These are phyloP conservation scores for Lymantria monacha DNA, from an alignment of 2,888 invertebrate species.

Conservation along the genomic window DNA sequence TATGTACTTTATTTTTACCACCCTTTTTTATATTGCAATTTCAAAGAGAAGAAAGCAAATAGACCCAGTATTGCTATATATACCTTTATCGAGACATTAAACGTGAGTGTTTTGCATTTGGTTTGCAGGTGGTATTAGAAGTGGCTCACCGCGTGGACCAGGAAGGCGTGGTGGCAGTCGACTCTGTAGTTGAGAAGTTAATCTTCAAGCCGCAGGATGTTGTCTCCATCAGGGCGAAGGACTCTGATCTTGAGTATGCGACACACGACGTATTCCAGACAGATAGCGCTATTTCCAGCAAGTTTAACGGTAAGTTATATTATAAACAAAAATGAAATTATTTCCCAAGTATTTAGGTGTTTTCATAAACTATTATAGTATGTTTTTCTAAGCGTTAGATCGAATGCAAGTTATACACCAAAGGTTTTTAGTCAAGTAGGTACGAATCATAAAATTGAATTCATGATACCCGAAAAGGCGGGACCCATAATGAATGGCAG, in stretches of 20 bases:
- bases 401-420: too few relatives aligned
- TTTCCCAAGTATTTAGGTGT: background rate
- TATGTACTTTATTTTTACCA: too few relatives aligned
- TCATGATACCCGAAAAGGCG: too few relatives aligned
- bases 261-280: conserved; percentile 94
- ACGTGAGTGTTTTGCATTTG: background rate
- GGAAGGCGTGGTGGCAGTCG: conserved; percentile 84
- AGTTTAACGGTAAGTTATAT: conserved; percentile 87
- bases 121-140: conserved; percentile 87
- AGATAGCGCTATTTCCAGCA: conserved; percentile 91
- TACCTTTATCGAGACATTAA: too few relatives aligned
- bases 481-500: too few relatives aligned
- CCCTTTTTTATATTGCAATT: too few relatives aligned
- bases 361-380: background rate
- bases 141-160: conserved; percentile 91
- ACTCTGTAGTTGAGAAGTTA: conserved; percentile 88
- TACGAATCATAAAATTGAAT: too few relatives aligned
- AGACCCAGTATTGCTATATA: too few relatives aligned
- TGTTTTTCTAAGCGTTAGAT: too few relatives aligned
- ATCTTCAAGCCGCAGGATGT: conserved; percentile 93
- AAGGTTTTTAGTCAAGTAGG: too few relatives aligned
- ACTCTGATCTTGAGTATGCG: conserved; percentile 95
- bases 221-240: conserved; percentile 90
- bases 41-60: too few relatives aligned
- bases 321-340: background rate